Base-by-base conservation (phyloP, 2,113 vertebrate species). In the Dasypus novemcinctus region DNA sequence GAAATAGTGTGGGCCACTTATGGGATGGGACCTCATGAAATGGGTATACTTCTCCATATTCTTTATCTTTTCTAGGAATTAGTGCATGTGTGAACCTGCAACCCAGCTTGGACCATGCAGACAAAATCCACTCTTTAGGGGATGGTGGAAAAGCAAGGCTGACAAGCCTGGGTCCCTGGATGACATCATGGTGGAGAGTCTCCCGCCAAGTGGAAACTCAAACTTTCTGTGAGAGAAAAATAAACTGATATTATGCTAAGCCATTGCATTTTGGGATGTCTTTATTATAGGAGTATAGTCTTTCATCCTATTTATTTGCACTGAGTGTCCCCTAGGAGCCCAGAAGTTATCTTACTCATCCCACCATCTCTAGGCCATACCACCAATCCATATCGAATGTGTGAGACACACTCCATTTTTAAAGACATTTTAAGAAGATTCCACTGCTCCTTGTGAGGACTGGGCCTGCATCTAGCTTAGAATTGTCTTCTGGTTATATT, bases 191-290 rank as follows among this genome's bases (percentile, higher is more conserved):
- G 33, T 66, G 27, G 80, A 75, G 49, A 85, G 66, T 33, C 8
- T 20, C 69, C n/a, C 76, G 80, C 13, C 33, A 33, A 29, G 21
- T 20, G 27, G 21, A 43, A 93, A 61, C 54, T 71, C 38, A 78
- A 68, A 59, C 29, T 25, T 87, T 82, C 69, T 33, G 15, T 46
- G 81, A 94, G 72, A 94, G 61, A 92, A 91, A 93, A 87, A 69
- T 52, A 14, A 49, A 43, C 27, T 33, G 74, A 27, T 33, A 0
- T 43, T 27, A 78, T 69, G 31, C 17, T 63, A 33, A 74, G 25
- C 10, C 23, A 64, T 14, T 69, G 29, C 64, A 71, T 59, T 33
- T 36, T 15, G 36, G 38, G 64, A 36, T 13, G 31, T 83, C 33
- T 86, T 82, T 74, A 81, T 87, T 63, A 64, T 29, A 59, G n/a